Evolutionary conservation across 2,888 invertebrate species (phyloP).

Genomic region (Callyntrura guangdongensis): DNA sequence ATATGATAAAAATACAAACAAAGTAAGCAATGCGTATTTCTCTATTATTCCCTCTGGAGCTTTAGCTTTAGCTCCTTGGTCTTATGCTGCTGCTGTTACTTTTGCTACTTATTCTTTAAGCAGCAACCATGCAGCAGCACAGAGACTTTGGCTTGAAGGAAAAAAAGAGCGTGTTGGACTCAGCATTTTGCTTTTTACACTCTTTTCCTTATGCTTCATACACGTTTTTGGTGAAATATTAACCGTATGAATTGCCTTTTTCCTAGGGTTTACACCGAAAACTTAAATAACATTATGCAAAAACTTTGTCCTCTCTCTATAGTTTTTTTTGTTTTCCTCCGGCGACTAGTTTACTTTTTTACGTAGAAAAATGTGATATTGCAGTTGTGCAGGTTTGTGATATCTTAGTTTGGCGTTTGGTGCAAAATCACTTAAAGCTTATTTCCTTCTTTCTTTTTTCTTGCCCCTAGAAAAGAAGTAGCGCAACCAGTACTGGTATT

Average conservation of each 20-base stretch:
- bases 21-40: constrained; percentile 50
- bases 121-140: not conserved
- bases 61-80: too few species aligned
- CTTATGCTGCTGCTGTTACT: constrained; percentile 1
- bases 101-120: not conserved
- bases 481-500: constrained; percentile 10
- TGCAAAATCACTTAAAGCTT: constrained; percentile 53
- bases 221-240: constrained; percentile 27
- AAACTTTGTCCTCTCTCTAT: constrained; percentile 36
- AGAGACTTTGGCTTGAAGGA: not conserved
- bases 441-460: constrained; percentile 15
- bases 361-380: constrained; percentile 43
- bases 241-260: constrained; percentile 53
- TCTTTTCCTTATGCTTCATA: not conserved
- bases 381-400: constrained; percentile 49
- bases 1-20: constrained; percentile 54
- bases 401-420: constrained; percentile 17
- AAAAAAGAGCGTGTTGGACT: not conserved
- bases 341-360: constrained; percentile 45
- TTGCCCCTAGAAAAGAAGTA: not conserved
- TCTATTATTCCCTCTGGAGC: constrained; percentile 40
- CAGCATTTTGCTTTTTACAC: not conserved
- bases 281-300: constrained; percentile 60
- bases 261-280: constrained; percentile 18
- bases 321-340: constrained; percentile 51